A percentile compares a stretch with the other conserved stretches of the same genome.
Evolutionary conservation across 2,797 vertebrate species (phyloP).

Genomic region (Cyprinella venusta): DNA sequence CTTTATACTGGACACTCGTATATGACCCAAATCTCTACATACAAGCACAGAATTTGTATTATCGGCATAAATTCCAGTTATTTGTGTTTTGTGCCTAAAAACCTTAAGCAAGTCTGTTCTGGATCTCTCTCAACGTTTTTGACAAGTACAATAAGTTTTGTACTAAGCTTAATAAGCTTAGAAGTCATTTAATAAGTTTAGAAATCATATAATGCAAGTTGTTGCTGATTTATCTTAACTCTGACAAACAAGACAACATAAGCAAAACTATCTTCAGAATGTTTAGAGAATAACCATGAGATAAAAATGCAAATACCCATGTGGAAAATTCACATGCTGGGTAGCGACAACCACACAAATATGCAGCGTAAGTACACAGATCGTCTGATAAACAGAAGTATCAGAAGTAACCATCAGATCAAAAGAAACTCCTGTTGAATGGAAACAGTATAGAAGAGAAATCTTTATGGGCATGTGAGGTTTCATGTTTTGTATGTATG

Average conservation of each 20-base stretch:
- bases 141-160: no score
- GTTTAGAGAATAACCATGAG: slow-evolving; percentile 25
- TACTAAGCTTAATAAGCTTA: no score
- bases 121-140: not conserved
- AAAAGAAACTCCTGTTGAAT: slow-evolving; percentile 1
- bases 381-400: not conserved
- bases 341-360: not conserved
- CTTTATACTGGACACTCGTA: not conserved
- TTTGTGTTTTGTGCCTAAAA: not conserved
- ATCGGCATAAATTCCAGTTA: not conserved
- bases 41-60: not conserved
- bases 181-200: no score
- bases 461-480: not conserved
- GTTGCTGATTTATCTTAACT: not conserved
- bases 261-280: slow-evolving; percentile 17
- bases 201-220: slow-evolving; percentile 20
- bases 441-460: not conserved
- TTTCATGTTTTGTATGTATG: not conserved
- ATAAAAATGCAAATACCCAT: slow-evolving; percentile 41
- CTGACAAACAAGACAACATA: not conserved
- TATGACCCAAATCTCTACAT: not conserved
- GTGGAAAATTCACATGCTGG: slow-evolving; percentile 37
- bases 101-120: not conserved
- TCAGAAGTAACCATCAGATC: not conserved
- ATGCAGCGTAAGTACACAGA: not conserved